These are phyloP conservation scores for Stegodyphus dumicola DNA, from an alignment of 1,140 invertebrate genomes.

Conservation along the genomic window DNA sequence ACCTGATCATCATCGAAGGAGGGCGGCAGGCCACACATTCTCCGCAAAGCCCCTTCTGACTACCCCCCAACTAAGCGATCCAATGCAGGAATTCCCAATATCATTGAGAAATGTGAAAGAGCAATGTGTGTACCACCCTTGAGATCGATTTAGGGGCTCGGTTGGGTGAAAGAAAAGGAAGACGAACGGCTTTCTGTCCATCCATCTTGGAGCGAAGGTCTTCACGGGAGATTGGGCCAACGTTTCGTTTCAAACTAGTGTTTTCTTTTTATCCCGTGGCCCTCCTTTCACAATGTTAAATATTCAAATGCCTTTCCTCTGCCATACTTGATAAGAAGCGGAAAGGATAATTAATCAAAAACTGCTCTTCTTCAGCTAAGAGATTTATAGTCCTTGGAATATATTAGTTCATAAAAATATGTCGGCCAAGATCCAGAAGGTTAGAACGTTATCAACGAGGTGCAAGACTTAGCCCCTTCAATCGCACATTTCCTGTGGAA, in stretches of 20 bases:
- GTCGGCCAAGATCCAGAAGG: too few relatives aligned
- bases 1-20: slow-evolving; percentile 41
- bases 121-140: slow-evolving; percentile 12
- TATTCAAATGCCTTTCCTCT: slow-evolving; percentile 37
- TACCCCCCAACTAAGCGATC: slow-evolving; percentile 10
- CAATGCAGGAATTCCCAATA: slow-evolving; percentile 41
- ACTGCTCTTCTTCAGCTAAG: slow-evolving; percentile 3
- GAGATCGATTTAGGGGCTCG: slow-evolving; percentile 26
- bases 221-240: slow-evolving; percentile 42
- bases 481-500: too few relatives aligned
- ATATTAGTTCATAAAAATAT: too few relatives aligned
- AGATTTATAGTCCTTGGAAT: too few relatives aligned
- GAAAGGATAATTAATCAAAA: slow-evolving; percentile 58
- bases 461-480: too few relatives aligned
- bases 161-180: slow-evolving; percentile 46
- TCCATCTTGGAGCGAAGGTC: slow-evolving; percentile 35
- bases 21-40: background rate
- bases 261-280: background rate
- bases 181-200: slow-evolving; percentile 44
- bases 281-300: slow-evolving; percentile 9
- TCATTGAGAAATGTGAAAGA: slow-evolving; percentile 51
- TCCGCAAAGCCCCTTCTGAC: background rate
- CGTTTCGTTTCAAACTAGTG: background rate
- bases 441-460: too few relatives aligned
- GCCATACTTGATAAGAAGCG: slow-evolving; percentile 39